phyloP scores from a whole-genome alignment of 1,140 invertebrate genomes.

The Euura saliciscinereae region DNA sequence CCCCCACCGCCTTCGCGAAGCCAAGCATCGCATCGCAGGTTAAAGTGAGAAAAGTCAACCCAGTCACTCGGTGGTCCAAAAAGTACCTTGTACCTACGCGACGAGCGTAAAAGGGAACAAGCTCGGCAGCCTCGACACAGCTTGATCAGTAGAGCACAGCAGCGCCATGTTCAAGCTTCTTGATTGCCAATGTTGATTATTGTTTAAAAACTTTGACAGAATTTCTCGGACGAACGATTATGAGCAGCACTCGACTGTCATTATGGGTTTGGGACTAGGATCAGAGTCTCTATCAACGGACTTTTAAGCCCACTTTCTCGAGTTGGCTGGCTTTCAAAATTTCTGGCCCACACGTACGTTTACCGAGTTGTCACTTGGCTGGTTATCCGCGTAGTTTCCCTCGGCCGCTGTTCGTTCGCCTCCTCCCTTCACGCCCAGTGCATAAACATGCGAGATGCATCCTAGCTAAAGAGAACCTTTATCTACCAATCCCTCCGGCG shows the following conservation, averaged over 20 bases:
- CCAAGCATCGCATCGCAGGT: conserved; percentile 60
- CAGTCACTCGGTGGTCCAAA: conserved; percentile 36
- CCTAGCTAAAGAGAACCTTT: conserved; percentile 60
- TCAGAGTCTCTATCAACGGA: conserved; percentile 53
- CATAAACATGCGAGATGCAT: conserved; percentile 60
- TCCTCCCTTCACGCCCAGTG: conserved; percentile 34
- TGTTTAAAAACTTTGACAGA: no score
- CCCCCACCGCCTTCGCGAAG: conserved; percentile 51
- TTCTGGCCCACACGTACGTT: conserved; percentile 31
- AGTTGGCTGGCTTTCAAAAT: conserved; percentile 62
- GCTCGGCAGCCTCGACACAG: background rate
- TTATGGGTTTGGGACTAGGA: background rate
- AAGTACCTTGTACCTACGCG: background rate
- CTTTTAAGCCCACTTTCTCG: conserved; percentile 59
- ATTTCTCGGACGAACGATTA: background rate
- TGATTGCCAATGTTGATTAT: no score
- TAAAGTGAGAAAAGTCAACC: conserved; percentile 62
- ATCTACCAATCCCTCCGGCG: conserved; percentile 38
- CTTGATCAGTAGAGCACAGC: no score
- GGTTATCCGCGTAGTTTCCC: conserved; percentile 61
- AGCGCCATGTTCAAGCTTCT: no score
- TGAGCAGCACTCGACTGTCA: background rate
- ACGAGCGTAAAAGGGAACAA: conserved; percentile 7
- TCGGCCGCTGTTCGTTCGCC: conserved; percentile 28
- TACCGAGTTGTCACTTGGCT: conserved; percentile 60